Base-by-base conservation (phyloP, 2,888 invertebrate species). In the Meteorus cinctellus region DNA sequence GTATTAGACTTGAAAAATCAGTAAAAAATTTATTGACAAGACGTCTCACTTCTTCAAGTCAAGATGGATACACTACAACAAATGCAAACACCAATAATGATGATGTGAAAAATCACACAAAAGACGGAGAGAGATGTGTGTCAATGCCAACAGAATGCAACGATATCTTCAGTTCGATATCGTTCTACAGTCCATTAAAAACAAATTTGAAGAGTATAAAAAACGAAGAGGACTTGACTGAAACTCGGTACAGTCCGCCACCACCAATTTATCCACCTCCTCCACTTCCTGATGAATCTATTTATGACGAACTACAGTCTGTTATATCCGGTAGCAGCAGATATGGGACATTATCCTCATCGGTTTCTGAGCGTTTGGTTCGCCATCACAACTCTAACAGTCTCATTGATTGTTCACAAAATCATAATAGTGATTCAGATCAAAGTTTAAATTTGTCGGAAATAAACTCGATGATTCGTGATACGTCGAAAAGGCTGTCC, bases 101-200 rank as follows among this genome's bases (percentile, higher is more conserved):
- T 4, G 81, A 79, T 36, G 82, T 82, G 19, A 65, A 72, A 2
- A 83, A 84, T 16, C 81, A 83, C 16, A 76, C 80, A 0, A 74
- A 75, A 4, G 81, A 87, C 88, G 82, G 87, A 36, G 90, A 91
- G 51, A 89, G 92, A 77, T 92, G 92, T 85, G 90, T 91, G 1
- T 93, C 92, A 0, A 90, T 93, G 91, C 92, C 93, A 12, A 89
- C 88, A 12, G 90, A 88, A 27, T 91, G 90, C 55, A 91, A 92
- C 83, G 90, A 92, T 6, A 91, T 87, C 14, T 94, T 95, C 90
- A 93, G 92, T 82, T 92, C 92, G 63, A 93, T 94, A 78, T 92
- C 92, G 78, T 94, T 94, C 83, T 92, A 92, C 81, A 94, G 94
- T 19, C 94, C 94, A 0, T 70, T 87, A 31, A 83, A 81, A 55